A percentile compares a stretch with the other conserved stretches of the same genome.
These are phyloP conservation scores for Lordiphosa stackelbergi DNA, from an alignment of 1,140 invertebrate genomes.

Conservation along the genomic window DNA sequence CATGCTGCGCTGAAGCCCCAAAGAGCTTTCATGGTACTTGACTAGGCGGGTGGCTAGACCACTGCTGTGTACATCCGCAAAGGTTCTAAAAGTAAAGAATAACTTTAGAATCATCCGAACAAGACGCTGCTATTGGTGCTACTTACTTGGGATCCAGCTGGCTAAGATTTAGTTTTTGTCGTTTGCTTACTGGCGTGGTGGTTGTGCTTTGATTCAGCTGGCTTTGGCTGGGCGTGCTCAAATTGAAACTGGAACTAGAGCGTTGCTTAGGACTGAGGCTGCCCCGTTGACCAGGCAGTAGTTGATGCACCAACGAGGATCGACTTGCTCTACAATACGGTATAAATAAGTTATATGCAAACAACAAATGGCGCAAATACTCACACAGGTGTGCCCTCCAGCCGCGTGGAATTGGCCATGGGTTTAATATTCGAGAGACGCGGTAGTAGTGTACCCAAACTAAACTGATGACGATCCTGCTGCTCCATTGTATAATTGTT, in stretches of 20 bases:
- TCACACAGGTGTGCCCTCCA: conserved; percentile 38
- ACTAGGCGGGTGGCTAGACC: conserved; percentile 77
- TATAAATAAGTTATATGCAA: too few species aligned
- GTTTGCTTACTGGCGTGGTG: conserved; percentile 18
- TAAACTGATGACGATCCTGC: conserved; percentile 47
- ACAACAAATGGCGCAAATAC: conserved; percentile 7
- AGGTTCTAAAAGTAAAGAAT: conserved; percentile 37
- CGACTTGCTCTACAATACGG: not conserved
- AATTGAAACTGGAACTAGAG: conserved; percentile 8
- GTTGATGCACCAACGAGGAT: too few species aligned
- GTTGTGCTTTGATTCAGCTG: conserved; percentile 18
- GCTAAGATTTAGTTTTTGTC: conserved; percentile 59
- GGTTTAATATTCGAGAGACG: conserved; percentile 34
- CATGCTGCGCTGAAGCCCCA: conserved; percentile 59
- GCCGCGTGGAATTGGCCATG: conserved; percentile 69
- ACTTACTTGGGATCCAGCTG: conserved; percentile 67
- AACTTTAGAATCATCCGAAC: not conserved
- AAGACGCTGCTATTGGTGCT: not conserved
- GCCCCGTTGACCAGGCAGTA: too few species aligned
- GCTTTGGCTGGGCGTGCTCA: conserved; percentile 19
- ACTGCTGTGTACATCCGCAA: conserved; percentile 77
- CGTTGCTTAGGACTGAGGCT: conserved; percentile 1
- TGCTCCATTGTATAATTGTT: conserved; percentile 44
- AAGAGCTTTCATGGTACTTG: conserved; percentile 66
- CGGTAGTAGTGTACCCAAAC: conserved; percentile 44